Base-by-base conservation (phyloP, 2,113 vertebrate species). In the Dromaius novaehollandiae region DNA sequence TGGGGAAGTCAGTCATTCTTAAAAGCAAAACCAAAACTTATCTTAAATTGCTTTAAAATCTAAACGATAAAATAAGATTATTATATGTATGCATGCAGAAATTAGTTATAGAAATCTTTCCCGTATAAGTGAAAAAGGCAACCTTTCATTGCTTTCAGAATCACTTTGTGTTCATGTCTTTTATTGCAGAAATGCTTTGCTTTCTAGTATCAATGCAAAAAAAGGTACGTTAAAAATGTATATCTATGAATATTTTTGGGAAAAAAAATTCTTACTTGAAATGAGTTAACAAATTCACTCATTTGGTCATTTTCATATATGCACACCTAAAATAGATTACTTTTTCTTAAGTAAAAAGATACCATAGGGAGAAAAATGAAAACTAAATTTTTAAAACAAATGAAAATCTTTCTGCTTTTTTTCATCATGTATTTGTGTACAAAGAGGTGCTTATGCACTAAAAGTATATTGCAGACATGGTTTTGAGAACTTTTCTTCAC, bases 181-280 rank as follows among this genome's bases (percentile, higher is more conserved):
- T 78, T 24, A 17, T 7, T 56, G 36, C 20, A 58, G 55, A 82
- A 95, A 88, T 61, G 2, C 2, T 82, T 92, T 79, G 13, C 34
- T 85, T 88, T 80, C 78, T 77, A 24, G 51, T 48, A 13, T 28
- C 14, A 66, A 11, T 58, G 30, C 2, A 42, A 14, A 71, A 6
- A 89, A 26, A 21, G 38, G 64, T 26, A 78, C 75, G 58, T 42
- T 8, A 82, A 65, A 89, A 74, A 83, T 34, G 7, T 36, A 64
- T 34, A 73, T 28, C 3, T 26, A 4, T 25, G 1, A 32, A 13
- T 21, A 22, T 17, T 73, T 80, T 50, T 2, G 0, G 0, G 13
- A 51, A 44, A 50, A 9, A 68, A 34, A 32, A 16, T 34, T 76
- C 40, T 60, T 22, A 26, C 24, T 73, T 61, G 15, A 55, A 70